Evolutionary conservation across 2,113 vertebrate species (phyloP).

Genomic region (Cryptoleucopteryx plumbea): DNA sequence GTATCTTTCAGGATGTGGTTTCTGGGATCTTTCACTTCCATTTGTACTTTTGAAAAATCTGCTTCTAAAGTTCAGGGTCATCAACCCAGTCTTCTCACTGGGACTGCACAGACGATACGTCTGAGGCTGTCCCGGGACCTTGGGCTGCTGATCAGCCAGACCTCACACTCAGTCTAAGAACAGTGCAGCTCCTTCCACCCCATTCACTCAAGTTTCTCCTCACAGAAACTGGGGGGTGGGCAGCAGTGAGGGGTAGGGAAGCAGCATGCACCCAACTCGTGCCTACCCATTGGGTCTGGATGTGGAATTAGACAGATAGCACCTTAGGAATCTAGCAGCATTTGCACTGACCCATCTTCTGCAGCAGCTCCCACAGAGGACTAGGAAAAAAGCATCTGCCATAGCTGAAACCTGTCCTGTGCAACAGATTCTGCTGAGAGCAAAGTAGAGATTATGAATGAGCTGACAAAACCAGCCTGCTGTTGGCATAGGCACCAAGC

Average conservation of each 20-base stretch:
- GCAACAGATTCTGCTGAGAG: constrained; percentile 14
- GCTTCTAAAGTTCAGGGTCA: not conserved
- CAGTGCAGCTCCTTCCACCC: not conserved
- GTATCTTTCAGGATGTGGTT: not conserved
- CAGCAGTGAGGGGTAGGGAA: not conserved
- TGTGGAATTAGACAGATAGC: not conserved
- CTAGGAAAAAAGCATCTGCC: not conserved
- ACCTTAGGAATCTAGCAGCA: not conserved
- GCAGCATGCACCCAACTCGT: not conserved
- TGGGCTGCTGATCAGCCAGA: not conserved
- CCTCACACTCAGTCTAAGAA: not conserved
- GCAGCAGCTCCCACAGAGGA: not conserved
- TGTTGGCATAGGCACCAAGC: constrained; percentile 29
- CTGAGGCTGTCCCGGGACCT: not conserved
- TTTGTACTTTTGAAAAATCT: not conserved
- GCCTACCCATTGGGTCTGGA: not conserved
- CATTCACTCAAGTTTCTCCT: not conserved
- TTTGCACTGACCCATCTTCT: not conserved
- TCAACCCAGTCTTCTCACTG: not conserved
- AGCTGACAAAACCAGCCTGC: constrained; percentile 57
- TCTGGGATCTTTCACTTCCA: not conserved
- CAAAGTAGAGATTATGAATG: constrained; percentile 63
- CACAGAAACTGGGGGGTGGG: not conserved
- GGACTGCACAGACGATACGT: rapidly evolving
- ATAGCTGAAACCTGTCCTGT: not conserved